Conservation (phyloP, 2,113 vertebrate species). For the Agelaius tricolor region DNA sequence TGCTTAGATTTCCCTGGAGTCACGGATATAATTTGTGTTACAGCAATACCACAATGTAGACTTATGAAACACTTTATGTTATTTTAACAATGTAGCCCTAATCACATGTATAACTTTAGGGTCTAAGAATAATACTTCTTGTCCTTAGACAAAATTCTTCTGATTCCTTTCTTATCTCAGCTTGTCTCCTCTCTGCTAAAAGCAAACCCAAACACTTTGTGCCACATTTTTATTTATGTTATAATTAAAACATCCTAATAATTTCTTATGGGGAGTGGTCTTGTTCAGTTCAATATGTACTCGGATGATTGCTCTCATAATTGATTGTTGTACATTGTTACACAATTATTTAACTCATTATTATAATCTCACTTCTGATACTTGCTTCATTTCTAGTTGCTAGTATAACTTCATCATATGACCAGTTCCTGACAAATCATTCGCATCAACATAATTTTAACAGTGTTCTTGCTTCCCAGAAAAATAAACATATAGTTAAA, state of each 20-base stretch:
- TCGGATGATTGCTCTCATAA: not conserved
- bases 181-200: not conserved
- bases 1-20: not conserved
- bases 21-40: not conserved
- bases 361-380: not conserved
- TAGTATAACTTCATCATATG: not conserved
- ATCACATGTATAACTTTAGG: not conserved
- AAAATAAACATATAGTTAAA: not conserved
- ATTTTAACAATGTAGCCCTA: not conserved
- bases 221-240: not conserved
- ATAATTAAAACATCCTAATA: constrained; percentile 3
- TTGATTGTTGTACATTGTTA: not conserved
- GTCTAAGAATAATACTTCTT: constrained; percentile 3
- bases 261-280: not conserved
- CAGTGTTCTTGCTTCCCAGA: not conserved
- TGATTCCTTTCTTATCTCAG: constrained; percentile 44
- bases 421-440: not conserved
- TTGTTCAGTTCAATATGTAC: not conserved
- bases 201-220: constrained; percentile 2
- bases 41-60: not conserved
- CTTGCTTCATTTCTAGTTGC: not conserved
- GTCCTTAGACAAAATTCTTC: constrained; percentile 33
- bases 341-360: not conserved
- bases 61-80: not conserved
- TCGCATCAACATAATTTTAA: not conserved